These are phyloP conservation scores for Odontophorus gujanensis DNA, from an alignment of 2,113 vertebrate genomes.

Conservation along the genomic window DNA sequence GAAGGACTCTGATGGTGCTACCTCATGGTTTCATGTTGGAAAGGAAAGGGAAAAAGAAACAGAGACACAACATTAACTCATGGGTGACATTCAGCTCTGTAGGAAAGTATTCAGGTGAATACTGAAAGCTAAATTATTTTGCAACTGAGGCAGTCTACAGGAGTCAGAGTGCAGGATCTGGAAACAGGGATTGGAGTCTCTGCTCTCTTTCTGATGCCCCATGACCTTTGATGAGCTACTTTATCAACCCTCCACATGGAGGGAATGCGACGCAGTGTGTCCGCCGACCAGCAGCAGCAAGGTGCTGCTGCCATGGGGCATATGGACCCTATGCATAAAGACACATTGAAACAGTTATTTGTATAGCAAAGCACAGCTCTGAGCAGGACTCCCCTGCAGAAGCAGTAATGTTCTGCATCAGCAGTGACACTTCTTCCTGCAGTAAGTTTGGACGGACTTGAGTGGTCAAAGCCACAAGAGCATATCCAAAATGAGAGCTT, in stretches of 20 bases:
- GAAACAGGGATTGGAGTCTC: neutral
- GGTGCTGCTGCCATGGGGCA: neutral
- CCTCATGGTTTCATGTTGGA: neutral
- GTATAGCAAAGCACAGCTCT: neutral
- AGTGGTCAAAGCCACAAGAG: neutral
- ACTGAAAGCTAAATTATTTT: neutral
- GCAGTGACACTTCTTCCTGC: neutral
- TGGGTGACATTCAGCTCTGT: neutral
- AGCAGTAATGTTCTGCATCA: accelerated
- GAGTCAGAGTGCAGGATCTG: neutral
- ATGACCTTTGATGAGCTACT: neutral
- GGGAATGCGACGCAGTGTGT: neutral
- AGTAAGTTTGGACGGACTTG: neutral
- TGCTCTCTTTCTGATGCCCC: neutral
- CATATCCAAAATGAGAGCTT: neutral
- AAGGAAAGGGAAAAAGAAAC: neutral
- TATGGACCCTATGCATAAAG: accelerated
- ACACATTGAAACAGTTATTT: neutral
- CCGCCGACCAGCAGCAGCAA: no score
- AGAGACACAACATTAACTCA: neutral
- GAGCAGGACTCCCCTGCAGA: accelerated
- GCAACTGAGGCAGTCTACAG: neutral
- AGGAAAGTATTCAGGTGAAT: neutral
- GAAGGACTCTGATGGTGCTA: neutral
- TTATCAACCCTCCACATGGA: neutral